A percentile compares a stretch with the other conserved stretches of the same genome.
These are phyloP conservation scores for Glareola pratincola DNA, from an alignment of 2,113 vertebrate species.

Conservation along the genomic window DNA sequence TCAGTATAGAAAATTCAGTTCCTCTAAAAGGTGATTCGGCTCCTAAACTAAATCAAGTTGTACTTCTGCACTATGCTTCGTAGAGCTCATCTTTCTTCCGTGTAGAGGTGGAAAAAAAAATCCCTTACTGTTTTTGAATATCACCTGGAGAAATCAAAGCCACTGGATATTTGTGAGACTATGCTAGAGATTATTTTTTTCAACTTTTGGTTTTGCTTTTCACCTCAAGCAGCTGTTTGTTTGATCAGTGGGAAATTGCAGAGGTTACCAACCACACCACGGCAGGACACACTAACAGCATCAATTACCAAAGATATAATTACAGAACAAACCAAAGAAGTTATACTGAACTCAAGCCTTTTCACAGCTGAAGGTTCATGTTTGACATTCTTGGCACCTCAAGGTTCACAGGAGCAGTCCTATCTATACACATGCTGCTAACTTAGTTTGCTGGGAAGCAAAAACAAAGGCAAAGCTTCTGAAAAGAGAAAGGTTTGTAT, in stretches of 20 bases:
- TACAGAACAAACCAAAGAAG: background rate
- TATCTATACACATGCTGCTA: background rate
- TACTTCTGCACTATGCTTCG: background rate
- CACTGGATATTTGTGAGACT: background rate
- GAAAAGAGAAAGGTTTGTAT: background rate
- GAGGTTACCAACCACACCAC: background rate
- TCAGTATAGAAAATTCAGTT: background rate
- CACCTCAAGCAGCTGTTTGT: background rate
- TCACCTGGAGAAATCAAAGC: background rate
- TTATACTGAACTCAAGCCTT: background rate
- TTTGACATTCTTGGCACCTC: background rate
- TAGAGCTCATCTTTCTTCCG: fast-evolving
- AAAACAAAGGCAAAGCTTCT: background rate
- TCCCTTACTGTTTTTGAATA: background rate
- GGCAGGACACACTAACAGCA: background rate
- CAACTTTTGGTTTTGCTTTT: background rate
- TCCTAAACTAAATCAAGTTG: background rate
- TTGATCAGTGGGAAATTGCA: background rate
- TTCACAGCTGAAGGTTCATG: background rate
- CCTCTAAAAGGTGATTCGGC: background rate
- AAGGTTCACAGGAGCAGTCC: background rate
- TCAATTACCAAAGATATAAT: background rate
- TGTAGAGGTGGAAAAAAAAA: fast-evolving
- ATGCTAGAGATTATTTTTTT: background rate
- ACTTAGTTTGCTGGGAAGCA: background rate